These are phyloP conservation scores for Drosophila kohkoa DNA, from an alignment of 1,140 invertebrate genomes.

Conservation along the genomic window DNA sequence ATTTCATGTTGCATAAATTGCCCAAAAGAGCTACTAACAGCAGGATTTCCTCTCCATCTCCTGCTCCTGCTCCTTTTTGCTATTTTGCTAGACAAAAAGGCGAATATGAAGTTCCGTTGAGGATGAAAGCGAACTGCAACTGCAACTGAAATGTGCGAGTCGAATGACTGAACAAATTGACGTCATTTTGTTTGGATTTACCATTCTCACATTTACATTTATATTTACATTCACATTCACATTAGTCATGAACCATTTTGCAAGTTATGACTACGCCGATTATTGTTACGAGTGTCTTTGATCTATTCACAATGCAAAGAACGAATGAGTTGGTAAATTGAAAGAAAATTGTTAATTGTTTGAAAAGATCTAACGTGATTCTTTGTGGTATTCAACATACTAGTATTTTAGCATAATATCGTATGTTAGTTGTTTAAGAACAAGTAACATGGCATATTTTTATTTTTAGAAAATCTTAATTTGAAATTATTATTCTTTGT, in stretches of 20 bases:
- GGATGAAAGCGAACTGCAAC: neutral
- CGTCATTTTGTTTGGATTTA: conserved; percentile 35
- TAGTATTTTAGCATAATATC: no score
- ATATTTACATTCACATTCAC: neutral
- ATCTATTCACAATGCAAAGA: neutral
- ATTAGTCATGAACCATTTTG: conserved; percentile 1
- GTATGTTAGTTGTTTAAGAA: no score
- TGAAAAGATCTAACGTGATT: neutral
- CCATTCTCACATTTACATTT: neutral
- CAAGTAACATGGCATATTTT: no score
- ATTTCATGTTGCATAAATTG: conserved; percentile 56
- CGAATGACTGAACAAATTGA: conserved; percentile 46
- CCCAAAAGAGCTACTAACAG: conserved; percentile 14
- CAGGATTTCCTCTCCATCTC: neutral
- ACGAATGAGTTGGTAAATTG: neutral
- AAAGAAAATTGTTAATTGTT: no score
- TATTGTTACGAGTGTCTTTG: conserved; percentile 28
- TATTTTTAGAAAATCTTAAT: no score
- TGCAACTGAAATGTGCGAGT: conserved; percentile 30
- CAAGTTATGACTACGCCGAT: conserved; percentile 15
- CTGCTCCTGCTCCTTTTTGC: neutral
- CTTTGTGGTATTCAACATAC: no score
- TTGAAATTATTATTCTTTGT: no score
- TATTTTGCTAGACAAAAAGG: conserved; percentile 20
- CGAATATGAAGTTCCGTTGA: conserved; percentile 11